phyloP scores from a whole-genome alignment of 2,797 vertebrate species.

The Orientallactaga sibirica region DNA sequence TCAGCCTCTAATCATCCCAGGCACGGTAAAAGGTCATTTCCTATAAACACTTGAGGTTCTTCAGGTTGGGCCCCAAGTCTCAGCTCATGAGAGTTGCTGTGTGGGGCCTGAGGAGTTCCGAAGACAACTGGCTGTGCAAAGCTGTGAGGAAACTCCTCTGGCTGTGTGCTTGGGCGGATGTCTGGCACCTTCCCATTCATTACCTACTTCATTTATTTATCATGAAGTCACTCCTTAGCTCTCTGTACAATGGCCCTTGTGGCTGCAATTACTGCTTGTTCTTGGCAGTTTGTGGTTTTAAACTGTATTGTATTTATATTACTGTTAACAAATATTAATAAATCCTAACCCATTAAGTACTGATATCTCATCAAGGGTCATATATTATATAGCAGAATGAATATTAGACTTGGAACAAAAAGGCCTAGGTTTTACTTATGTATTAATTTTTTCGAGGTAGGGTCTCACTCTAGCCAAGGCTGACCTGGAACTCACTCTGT shows the following conservation, averaged over 20 bases:
- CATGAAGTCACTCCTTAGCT: constrained; percentile 34
- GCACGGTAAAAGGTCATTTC: neutral
- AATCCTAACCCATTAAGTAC: constrained; percentile 15
- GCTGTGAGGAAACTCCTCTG: neutral
- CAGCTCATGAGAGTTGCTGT: neutral
- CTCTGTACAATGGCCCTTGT: neutral
- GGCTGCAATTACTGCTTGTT: neutral
- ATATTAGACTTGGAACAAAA: neutral
- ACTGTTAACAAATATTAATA: constrained; percentile 49
- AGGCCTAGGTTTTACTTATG: neutral
- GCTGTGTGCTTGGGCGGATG: neutral
- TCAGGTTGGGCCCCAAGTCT: neutral
- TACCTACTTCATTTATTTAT: neutral
- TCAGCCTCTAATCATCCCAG: neutral
- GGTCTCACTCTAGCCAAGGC: no score
- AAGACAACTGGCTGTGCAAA: neutral
- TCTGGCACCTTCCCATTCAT: neutral
- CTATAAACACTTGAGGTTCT: neutral
- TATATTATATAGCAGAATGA: neutral
- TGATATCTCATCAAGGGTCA: neutral
- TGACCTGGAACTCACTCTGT: no score
- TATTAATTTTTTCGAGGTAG: no score
- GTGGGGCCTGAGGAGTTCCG: neutral
- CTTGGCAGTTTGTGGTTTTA: neutral
- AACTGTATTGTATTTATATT: constrained; percentile 29